A percentile compares a stretch with the other conserved stretches of the same genome.
These are phyloP conservation scores for Tragelaphus oryx DNA, from an alignment of 2,797 vertebrate genomes.

Conservation along the genomic window DNA sequence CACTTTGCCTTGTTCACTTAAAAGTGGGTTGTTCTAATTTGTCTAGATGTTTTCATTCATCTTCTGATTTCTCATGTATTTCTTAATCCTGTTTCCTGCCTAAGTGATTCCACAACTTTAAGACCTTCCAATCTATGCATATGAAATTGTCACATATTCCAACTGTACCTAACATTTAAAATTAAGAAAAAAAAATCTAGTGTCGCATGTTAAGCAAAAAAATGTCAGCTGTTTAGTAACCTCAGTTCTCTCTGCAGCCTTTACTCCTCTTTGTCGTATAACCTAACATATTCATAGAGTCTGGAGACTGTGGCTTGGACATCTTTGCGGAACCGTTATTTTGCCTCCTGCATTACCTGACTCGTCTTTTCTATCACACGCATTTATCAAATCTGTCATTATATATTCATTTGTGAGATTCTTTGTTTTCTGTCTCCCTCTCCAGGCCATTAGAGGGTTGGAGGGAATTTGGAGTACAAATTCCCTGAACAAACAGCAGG, in stretches of 20 bases:
- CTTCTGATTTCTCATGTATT: background rate
- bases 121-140: background rate
- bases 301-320: background rate
- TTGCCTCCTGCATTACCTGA: background rate
- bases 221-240: background rate
- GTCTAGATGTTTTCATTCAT: background rate
- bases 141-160: background rate
- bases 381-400: background rate
- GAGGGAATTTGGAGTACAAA: background rate
- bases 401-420: background rate
- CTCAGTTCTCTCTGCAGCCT: background rate
- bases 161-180: background rate
- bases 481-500: background rate
- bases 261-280: fast-evolving
- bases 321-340: background rate
- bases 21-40: background rate
- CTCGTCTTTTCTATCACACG: background rate
- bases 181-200: background rate
- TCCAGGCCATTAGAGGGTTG: background rate
- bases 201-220: background rate
- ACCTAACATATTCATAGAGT: background rate
- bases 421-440: background rate
- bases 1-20: background rate
- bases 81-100: background rate
- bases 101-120: background rate